phyloP scores from a whole-genome alignment of 1,140 invertebrate genomes.

The Drosophila setifemur region DNA sequence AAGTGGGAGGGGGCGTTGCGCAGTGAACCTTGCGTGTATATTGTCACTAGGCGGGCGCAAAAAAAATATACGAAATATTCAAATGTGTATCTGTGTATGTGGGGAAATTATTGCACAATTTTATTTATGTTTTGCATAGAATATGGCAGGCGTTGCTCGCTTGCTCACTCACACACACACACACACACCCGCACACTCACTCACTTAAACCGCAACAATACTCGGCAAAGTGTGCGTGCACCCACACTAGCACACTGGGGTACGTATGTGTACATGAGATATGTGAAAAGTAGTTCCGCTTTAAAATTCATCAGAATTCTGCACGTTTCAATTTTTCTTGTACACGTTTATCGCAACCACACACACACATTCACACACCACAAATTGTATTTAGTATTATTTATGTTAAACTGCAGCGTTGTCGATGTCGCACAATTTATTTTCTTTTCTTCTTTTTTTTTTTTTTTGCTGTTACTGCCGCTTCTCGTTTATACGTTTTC shows the following conservation, averaged over 20 bases:
- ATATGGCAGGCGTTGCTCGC: constrained; percentile 49
- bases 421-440: constrained; percentile 56
- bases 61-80: constrained; percentile 41
- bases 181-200: constrained; percentile 37
- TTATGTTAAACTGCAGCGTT: constrained; percentile 56
- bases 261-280: constrained; percentile 4
- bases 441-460: constrained; percentile 50
- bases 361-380: constrained; percentile 40
- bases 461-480: constrained; percentile 35
- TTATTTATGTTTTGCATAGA: constrained; percentile 70
- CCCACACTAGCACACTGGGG: constrained; percentile 6
- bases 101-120: constrained; percentile 68
- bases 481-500: constrained; percentile 55
- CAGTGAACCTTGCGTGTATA: constrained; percentile 73
- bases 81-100: constrained; percentile 35
- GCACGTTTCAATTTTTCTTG: constrained; percentile 74
- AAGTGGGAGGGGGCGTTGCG: constrained; percentile 51
- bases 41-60: constrained; percentile 60
- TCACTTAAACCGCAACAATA: constrained; percentile 50
- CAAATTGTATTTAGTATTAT: constrained; percentile 43
- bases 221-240: constrained; percentile 22
- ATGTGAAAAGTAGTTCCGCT: constrained; percentile 53
- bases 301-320: constrained; percentile 71
- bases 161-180: constrained; percentile 25
- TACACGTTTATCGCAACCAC: constrained; percentile 68